Evolutionary conservation across 1,140 invertebrate species (phyloP).

Genomic region (Wasmannia auropunctata): DNA sequence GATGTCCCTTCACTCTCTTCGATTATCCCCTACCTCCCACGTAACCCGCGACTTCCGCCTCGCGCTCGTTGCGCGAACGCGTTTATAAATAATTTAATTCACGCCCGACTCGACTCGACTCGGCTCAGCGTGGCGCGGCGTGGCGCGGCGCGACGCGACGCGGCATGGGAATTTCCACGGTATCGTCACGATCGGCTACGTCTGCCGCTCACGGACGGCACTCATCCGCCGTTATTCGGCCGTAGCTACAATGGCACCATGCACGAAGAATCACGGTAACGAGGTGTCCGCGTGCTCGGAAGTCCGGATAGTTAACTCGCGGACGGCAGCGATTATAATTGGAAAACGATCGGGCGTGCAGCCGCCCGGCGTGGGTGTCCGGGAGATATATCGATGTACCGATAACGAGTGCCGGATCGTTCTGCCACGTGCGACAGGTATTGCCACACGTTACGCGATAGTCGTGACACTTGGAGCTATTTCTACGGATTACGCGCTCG

Average conservation of each 20-base stretch:
- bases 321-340: constrained; percentile 54
- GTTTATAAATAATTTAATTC: constrained; percentile 78
- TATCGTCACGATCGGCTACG: constrained; percentile 10
- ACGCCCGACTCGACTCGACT: constrained; percentile 46
- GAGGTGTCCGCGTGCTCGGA: constrained; percentile 61
- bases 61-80: constrained; percentile 28
- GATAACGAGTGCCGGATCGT: constrained; percentile 63
- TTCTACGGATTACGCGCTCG: constrained; percentile 31
- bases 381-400: constrained; percentile 54
- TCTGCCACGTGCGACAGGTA: constrained; percentile 35
- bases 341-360: constrained; percentile 55
- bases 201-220: constrained; percentile 3
- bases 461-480: constrained; percentile 48
- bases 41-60: not conserved
- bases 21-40: constrained; percentile 5
- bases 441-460: constrained; percentile 50
- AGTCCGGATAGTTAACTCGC: constrained; percentile 52
- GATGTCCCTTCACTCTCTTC: not conserved
- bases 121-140: not conserved
- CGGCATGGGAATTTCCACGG: constrained; percentile 40
- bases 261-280: constrained; percentile 73
- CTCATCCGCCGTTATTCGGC: constrained; percentile 36
- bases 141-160: not conserved
- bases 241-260: constrained; percentile 62
- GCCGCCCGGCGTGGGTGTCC: not conserved